These are phyloP conservation scores for Perca schrenkii DNA, from an alignment of 2,113 vertebrate species.

Conservation along the genomic window DNA sequence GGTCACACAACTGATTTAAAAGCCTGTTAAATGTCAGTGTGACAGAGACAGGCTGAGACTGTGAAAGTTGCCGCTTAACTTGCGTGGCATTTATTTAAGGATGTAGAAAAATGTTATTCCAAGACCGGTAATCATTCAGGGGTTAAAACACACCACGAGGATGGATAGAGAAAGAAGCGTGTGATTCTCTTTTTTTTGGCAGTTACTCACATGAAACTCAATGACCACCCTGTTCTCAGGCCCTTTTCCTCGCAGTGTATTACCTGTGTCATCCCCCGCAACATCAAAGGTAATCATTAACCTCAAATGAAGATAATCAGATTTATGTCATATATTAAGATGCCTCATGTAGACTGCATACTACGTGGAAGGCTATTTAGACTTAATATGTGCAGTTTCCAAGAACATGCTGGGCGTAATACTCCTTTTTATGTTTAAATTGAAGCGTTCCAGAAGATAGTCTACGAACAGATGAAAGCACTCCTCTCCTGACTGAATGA, in stretches of 20 bases:
- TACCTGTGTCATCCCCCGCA: conserved; percentile 55
- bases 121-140: not conserved
- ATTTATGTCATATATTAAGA: not conserved
- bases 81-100: not conserved
- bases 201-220: not conserved
- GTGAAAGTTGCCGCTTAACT: not conserved
- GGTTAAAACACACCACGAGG: not conserved
- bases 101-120: not conserved
- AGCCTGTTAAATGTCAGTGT: not conserved
- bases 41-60: not conserved
- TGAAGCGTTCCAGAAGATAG: conserved; percentile 25
- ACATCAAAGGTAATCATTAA: conserved; percentile 68
- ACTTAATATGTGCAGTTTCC: not conserved
- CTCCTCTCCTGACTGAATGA: conserved; percentile 59
- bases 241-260: conserved; percentile 70
- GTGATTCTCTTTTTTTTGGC: conserved; percentile 24
- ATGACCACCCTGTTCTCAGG: conserved; percentile 65
- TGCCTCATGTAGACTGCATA: not conserved
- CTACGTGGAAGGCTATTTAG: not conserved
- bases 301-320: not conserved
- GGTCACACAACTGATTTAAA: not conserved
- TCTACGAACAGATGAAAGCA: conserved; percentile 43
- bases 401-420: not conserved
- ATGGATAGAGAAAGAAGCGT: not conserved
- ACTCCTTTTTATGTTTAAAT: conserved; percentile 3